Evolutionary conservation across 23 tunicate species (phyloP).

Genomic region (Styela plicata): DNA sequence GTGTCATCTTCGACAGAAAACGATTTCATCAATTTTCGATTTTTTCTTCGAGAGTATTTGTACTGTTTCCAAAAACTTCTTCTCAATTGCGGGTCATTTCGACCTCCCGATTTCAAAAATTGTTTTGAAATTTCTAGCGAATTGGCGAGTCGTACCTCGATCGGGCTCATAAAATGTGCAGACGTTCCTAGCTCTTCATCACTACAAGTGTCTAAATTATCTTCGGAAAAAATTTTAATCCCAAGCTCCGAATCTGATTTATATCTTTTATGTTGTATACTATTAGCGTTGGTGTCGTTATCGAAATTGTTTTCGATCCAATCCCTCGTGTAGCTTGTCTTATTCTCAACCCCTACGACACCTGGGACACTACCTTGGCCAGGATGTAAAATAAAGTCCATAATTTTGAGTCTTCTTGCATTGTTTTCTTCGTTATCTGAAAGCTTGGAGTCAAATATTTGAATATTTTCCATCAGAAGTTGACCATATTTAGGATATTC

Average conservation of each 20-base stretch:
- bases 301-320: neutral
- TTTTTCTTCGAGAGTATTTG: neutral
- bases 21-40: neutral
- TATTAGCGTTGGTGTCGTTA: neutral
- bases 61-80: constrained; percentile 20
- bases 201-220: neutral
- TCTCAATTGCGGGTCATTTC: constrained; percentile 14
- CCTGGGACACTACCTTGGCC: neutral
- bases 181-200: neutral
- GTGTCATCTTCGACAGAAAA: neutral
- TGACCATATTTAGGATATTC: too few relatives aligned
- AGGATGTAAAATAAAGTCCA: neutral
- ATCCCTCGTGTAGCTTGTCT: neutral
- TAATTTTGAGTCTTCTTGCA: neutral
- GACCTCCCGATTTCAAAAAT: neutral
- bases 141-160: constrained; percentile 3
- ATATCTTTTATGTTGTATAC: neutral
- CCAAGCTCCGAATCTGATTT: constrained; percentile 10
- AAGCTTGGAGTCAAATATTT: too few relatives aligned
- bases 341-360: neutral
- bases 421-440: neutral
- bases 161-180: neutral
- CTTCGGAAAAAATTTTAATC: neutral
- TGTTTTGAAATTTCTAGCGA: constrained; percentile 7
- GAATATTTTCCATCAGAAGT: too few relatives aligned